A percentile compares a stretch with the other conserved stretches of the same genome.
Evolutionary conservation across 1,140 invertebrate genomes (phyloP).

Genomic region (Thaumetopoea pityocampa): DNA sequence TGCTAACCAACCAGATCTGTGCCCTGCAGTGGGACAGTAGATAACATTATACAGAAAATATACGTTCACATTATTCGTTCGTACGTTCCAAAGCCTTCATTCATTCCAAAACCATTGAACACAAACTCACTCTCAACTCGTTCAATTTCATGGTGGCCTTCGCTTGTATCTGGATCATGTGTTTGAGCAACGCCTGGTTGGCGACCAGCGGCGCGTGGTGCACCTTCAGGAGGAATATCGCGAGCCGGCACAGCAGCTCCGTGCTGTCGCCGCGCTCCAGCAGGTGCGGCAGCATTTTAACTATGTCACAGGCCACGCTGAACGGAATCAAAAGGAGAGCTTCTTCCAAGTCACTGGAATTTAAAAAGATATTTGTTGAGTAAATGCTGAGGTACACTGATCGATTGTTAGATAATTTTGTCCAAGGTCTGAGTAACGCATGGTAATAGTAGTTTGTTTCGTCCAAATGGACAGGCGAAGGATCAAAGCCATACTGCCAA

Average conservation of each 20-base stretch:
- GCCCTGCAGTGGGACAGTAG: no score
- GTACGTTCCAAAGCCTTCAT: no score
- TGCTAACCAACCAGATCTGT: no score
- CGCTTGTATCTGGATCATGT: slow-evolving; percentile 81
- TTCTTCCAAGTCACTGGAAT: slow-evolving; percentile 92
- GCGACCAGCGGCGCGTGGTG: slow-evolving; percentile 90
- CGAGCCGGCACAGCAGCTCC: slow-evolving; percentile 86
- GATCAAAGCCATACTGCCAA: no score
- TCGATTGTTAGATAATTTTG: no score
- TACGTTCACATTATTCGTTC: no score
- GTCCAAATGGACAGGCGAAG: no score
- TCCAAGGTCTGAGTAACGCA: no score
- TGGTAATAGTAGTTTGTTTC: no score
- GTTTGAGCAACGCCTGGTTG: slow-evolving; percentile 80
- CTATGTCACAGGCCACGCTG: slow-evolving; percentile 85
- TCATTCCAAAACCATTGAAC: no score
- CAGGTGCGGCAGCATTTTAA: slow-evolving; percentile 83
- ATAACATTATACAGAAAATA: no score
- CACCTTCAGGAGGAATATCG: slow-evolving; percentile 88
- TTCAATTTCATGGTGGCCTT: slow-evolving; percentile 77
- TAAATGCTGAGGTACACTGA: no score
- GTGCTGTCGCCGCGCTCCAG: slow-evolving; percentile 81
- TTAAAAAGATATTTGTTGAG: neutral
- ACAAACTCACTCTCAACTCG: slow-evolving; percentile 79
- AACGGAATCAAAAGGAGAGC: slow-evolving; percentile 91